Evolutionary conservation across 2,888 invertebrate genomes (phyloP).

Genomic region (Bellardia bayeri): DNA sequence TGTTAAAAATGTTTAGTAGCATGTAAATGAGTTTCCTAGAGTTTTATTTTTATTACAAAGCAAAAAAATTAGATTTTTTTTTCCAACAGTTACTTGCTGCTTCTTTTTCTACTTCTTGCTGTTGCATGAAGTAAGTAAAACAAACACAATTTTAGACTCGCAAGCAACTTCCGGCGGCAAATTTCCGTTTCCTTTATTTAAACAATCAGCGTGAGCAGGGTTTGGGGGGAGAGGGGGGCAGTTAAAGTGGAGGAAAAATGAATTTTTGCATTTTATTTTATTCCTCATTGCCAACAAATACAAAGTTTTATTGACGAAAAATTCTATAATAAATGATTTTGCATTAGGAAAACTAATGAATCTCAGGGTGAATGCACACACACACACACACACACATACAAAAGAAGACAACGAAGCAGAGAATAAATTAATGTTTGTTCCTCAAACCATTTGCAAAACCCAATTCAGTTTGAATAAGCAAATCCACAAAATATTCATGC

Average conservation of each 20-base stretch:
- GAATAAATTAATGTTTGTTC: slow-evolving; percentile 52
- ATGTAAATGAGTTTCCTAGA: slow-evolving; percentile 70
- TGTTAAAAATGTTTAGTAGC: slow-evolving; percentile 57
- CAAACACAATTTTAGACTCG: slow-evolving; percentile 65
- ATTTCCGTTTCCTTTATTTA: slow-evolving; percentile 68
- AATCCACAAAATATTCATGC: slow-evolving; percentile 44
- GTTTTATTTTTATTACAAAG: slow-evolving; percentile 37
- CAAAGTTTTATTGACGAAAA: slow-evolving; percentile 70
- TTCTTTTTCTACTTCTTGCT: background rate
- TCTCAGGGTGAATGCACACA: slow-evolving; percentile 20
- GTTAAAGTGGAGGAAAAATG: slow-evolving; percentile 6
- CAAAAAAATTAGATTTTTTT: background rate
- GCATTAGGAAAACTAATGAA: slow-evolving; percentile 73
- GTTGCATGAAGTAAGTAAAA: slow-evolving; percentile 31
- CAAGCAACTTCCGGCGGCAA: slow-evolving; percentile 70
- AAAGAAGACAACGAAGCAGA: background rate
- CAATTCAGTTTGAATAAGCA: background rate
- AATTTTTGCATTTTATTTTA: slow-evolving; percentile 58
- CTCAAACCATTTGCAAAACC: slow-evolving; percentile 26
- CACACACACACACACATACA: background rate
- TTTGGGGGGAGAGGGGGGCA: too few species aligned
- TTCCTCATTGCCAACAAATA: slow-evolving; percentile 59
- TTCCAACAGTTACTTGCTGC: background rate
- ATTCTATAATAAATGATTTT: slow-evolving; percentile 72
- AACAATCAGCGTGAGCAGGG: slow-evolving; percentile 18